phyloP scores from a whole-genome alignment of 2,113 vertebrate species.

The Bettongia penicillata region DNA sequence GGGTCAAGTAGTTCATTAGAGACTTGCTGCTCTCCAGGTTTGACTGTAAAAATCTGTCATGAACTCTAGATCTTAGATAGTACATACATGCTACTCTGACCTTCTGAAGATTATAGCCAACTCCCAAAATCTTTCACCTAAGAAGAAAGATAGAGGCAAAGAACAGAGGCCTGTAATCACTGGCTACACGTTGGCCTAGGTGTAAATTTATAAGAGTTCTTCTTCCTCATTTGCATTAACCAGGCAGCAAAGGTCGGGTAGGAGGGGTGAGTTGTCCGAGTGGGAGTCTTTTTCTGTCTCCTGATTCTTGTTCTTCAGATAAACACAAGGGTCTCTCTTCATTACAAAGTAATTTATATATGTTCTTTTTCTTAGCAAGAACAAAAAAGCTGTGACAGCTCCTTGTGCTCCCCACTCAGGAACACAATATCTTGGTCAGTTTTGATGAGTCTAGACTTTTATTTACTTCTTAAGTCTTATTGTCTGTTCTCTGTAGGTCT shows the following conservation, averaged over 20 bases:
- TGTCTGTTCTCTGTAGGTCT: background rate
- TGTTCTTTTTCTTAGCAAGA: background rate
- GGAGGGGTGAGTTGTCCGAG: background rate
- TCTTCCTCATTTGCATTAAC: background rate
- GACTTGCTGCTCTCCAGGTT: background rate
- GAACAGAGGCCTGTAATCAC: background rate
- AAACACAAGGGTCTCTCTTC: background rate
- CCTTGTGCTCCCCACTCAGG: background rate
- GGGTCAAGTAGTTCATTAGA: background rate
- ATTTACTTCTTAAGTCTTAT: background rate
- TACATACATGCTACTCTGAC: background rate
- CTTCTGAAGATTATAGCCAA: background rate
- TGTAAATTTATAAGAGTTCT: background rate
- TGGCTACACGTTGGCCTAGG: background rate
- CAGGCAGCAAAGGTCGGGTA: background rate
- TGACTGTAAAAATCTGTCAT: background rate
- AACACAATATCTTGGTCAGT: background rate
- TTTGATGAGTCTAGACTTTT: background rate
- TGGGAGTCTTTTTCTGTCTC: background rate
- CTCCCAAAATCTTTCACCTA: background rate
- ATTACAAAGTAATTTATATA: background rate
- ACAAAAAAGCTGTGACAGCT: background rate
- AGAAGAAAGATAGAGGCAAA: background rate
- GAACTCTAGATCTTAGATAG: background rate
- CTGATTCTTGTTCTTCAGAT: background rate